Conservation (phyloP, 2,797 vertebrate genomes). For the Pitangus sulphuratus region DNA sequence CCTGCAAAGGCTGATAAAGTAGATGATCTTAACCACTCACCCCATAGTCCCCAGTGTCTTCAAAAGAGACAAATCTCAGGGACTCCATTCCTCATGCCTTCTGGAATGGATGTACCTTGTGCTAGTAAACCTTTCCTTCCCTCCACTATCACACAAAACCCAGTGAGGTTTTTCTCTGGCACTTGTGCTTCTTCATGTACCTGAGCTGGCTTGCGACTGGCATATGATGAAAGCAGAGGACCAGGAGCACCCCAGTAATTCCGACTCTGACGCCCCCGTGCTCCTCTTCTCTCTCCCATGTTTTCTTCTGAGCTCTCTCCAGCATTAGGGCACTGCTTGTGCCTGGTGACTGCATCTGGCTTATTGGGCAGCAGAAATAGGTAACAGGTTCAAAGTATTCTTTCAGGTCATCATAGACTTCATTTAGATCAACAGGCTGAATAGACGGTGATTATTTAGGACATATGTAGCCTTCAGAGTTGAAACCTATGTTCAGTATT, state of each 20-base stretch:
- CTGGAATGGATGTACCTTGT: not conserved
- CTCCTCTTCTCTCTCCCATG: not conserved
- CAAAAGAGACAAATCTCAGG: not conserved
- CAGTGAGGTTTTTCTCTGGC: not conserved
- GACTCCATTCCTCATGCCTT: not conserved
- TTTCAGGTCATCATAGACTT: not conserved
- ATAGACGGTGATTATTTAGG: not conserved
- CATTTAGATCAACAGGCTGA: not conserved
- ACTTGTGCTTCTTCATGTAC: not conserved
- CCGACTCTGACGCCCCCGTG: fast-evolving
- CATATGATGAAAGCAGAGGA: fast-evolving
- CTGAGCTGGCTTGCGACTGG: not conserved
- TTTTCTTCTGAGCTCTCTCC: not conserved
- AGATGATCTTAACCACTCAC: not conserved
- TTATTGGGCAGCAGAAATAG: not conserved
- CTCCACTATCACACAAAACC: fast-evolving
- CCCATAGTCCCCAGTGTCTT: not conserved
- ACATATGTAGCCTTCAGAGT: fast-evolving
- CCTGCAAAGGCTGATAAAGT: not conserved
- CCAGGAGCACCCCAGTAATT: fast-evolving
- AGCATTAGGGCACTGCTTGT: not conserved
- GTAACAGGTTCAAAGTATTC: not conserved
- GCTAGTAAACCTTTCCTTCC: not conserved
- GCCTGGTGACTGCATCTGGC: not conserved
- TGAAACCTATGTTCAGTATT: not conserved